Evolutionary conservation across 2,113 vertebrate genomes (phyloP).

Genomic region (Sinocyclocheilus grahami): DNA sequence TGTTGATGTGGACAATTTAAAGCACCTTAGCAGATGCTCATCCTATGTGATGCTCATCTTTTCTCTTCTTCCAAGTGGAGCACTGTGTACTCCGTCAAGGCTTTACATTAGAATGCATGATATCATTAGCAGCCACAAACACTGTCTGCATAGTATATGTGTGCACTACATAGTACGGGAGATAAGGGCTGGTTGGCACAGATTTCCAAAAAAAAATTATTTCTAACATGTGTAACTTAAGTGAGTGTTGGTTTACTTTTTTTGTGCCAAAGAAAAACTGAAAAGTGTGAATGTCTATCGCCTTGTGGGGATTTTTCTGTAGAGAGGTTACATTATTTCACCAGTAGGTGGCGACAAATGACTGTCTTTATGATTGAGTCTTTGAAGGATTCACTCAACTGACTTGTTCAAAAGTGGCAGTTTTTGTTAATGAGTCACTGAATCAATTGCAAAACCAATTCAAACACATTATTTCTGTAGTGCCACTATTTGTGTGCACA

Average conservation of each 20-base stretch:
- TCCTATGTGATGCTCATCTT: constrained; percentile 82
- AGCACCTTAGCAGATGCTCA: constrained; percentile 85
- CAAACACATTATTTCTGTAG: not conserved
- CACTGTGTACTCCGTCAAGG: constrained; percentile 85
- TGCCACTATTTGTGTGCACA: not conserved
- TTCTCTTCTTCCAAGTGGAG: constrained; percentile 28
- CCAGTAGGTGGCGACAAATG: not conserved
- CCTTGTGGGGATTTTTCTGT: not conserved
- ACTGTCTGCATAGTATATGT: not conserved
- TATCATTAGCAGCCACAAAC: constrained; percentile 75
- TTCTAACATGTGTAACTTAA: too few species aligned
- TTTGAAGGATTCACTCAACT: not conserved
- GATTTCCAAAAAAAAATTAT: too few species aligned
- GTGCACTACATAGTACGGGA: not conserved
- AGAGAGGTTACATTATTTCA: not conserved
- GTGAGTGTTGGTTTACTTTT: too few species aligned
- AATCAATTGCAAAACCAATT: not conserved
- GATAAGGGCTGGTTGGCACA: not conserved
- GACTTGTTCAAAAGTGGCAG: not conserved
- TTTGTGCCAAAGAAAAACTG: too few species aligned
- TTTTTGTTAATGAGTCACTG: not conserved
- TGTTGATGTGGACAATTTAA: constrained; percentile 81
- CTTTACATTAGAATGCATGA: constrained; percentile 84
- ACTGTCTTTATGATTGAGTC: too few species aligned
- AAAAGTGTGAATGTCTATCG: not conserved